Evolutionary conservation across 2,113 vertebrate species (phyloP).

Genomic region (Oenanthe oenanthe): DNA sequence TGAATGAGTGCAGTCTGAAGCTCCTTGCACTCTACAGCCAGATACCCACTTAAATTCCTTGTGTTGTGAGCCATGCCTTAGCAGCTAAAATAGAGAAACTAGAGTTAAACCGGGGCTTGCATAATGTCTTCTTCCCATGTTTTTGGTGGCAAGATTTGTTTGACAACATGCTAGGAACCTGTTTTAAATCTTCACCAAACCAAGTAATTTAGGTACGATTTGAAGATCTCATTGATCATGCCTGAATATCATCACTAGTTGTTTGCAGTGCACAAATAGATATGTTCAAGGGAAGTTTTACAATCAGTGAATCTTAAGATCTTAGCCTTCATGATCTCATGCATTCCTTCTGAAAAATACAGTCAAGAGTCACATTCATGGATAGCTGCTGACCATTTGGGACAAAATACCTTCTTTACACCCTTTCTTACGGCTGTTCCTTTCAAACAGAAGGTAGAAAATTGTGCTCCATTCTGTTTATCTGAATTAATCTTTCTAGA

Average conservation of each 20-base stretch:
- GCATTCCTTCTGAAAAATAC: slow-evolving; percentile 29
- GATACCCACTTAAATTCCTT: background rate
- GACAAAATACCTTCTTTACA: background rate
- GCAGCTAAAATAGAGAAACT: background rate
- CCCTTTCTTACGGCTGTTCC: background rate
- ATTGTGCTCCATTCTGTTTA: background rate
- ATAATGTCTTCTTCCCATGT: background rate
- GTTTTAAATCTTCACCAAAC: background rate
- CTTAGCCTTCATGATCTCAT: background rate
- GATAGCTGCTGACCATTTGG: background rate
- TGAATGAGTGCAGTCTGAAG: background rate
- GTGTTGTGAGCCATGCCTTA: background rate
- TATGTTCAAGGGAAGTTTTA: background rate
- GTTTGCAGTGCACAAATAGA: background rate
- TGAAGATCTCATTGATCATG: background rate
- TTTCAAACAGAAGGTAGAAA: background rate
- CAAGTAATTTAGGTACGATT: background rate
- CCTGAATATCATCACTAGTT: background rate
- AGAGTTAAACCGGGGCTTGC: background rate
- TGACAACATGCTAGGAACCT: background rate
- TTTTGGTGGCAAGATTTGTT: background rate
- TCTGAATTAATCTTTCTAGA: background rate
- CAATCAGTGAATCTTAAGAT: background rate
- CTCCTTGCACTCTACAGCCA: background rate
- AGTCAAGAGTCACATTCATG: background rate